phyloP scores from a whole-genome alignment of 2,113 vertebrate genomes.

The Sapayoa aenigma region DNA sequence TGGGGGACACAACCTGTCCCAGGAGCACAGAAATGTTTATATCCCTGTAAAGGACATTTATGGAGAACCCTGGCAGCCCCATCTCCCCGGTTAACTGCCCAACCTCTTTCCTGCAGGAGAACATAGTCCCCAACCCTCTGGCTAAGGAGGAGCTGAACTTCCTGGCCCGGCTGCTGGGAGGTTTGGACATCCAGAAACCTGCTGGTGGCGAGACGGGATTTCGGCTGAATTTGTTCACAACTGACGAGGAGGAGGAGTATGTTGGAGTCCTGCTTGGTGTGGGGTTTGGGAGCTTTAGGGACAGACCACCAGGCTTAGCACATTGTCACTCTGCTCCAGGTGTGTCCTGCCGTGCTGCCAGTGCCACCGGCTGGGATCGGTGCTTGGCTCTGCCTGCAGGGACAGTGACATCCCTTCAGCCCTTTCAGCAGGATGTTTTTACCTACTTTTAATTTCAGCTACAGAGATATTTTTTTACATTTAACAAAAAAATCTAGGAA shows the following conservation, averaged over 20 bases:
- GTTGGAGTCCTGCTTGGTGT: neutral
- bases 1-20: neutral
- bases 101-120: slow-evolving; percentile 79
- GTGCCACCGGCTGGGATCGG: neutral
- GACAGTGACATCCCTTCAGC: neutral
- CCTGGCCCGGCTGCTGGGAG: slow-evolving; percentile 90
- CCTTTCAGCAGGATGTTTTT: neutral
- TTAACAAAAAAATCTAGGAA: neutral
- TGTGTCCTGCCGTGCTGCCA: neutral
- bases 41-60: neutral
- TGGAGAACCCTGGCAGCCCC: neutral
- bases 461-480: neutral
- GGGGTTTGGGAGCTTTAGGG: neutral
- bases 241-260: slow-evolving; percentile 95
- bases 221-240: slow-evolving; percentile 89
- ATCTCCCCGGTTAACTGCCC: neutral
- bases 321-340: neutral
- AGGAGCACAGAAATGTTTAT: neutral
- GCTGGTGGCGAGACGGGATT: slow-evolving; percentile 81
- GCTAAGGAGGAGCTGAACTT: slow-evolving; percentile 97
- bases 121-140: slow-evolving; percentile 84
- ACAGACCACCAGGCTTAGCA: neutral
- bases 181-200: slow-evolving; percentile 83
- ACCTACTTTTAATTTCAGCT: neutral
- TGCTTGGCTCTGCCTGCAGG: neutral